Evolutionary conservation across 2,113 vertebrate species (phyloP).

Genomic region (Agelaius phoeniceus): DNA sequence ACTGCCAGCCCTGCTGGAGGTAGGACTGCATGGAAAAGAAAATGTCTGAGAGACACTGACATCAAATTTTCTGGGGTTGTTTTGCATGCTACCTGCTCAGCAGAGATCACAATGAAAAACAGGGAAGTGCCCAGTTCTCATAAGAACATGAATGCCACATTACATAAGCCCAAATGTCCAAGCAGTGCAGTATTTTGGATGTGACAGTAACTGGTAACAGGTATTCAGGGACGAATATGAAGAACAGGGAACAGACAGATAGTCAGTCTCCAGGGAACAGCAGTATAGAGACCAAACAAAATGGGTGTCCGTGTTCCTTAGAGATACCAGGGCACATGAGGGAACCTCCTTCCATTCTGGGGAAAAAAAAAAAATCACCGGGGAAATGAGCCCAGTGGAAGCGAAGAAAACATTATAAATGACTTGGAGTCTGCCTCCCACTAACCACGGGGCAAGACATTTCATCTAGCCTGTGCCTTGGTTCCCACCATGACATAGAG

Average conservation of each 20-base stretch:
- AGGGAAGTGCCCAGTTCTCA: neutral
- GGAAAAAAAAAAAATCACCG: neutral
- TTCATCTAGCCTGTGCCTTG: neutral
- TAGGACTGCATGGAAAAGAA: neutral
- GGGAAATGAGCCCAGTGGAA: neutral
- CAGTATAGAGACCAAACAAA: neutral
- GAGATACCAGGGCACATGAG: neutral
- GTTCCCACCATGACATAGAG: neutral
- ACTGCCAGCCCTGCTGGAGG: rapidly evolving
- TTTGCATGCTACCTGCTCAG: neutral
- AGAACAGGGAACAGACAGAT: neutral
- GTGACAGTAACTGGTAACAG: neutral
- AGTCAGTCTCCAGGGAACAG: neutral
- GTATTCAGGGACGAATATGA: neutral
- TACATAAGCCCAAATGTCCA: neutral
- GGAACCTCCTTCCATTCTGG: neutral
- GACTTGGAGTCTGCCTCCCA: neutral
- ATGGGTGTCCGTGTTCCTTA: rapidly evolving
- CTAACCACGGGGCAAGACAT: neutral
- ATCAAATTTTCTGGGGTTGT: neutral
- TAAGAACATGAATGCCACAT: neutral
- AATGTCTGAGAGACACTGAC: neutral
- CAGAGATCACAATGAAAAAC: neutral
- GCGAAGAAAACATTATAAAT: neutral
- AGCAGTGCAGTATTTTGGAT: neutral